Conservation (phyloP, 1,140 invertebrate species). For the Bombus difficillimus region DNA sequence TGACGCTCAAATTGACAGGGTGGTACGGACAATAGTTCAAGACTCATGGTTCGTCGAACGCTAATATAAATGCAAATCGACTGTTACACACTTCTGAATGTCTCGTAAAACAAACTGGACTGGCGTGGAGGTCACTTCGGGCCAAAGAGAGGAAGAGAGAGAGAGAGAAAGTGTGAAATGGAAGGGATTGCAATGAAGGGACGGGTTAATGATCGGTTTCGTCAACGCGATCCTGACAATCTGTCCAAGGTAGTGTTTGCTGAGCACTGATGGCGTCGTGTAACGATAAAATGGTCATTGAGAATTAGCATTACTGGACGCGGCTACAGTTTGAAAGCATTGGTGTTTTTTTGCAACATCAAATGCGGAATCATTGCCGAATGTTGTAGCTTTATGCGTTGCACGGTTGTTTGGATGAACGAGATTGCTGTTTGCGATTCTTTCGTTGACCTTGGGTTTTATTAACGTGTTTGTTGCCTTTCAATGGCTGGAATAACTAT, state of each 20-base stretch:
- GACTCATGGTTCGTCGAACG: constrained; percentile 63
- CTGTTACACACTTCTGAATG: constrained; percentile 67
- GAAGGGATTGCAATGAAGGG: not conserved
- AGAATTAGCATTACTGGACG: constrained; percentile 39
- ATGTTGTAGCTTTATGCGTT: not conserved
- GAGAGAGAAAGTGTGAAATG: no score
- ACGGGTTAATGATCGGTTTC: constrained; percentile 54
- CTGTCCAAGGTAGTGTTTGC: constrained; percentile 40
- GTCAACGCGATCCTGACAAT: constrained; percentile 44
- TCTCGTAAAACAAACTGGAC: constrained; percentile 66
- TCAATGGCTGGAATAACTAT: not conserved
- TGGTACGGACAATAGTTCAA: constrained; percentile 66
- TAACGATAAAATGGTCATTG: constrained; percentile 43
- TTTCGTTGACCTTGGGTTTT: not conserved
- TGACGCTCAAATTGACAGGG: constrained; percentile 59
- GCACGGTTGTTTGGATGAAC: not conserved
- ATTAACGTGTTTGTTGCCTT: not conserved
- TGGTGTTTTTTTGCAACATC: not conserved
- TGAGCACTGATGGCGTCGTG: constrained; percentile 38
- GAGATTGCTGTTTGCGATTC: not conserved
- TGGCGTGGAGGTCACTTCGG: constrained; percentile 43
- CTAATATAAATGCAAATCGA: constrained; percentile 77
- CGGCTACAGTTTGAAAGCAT: constrained; percentile 8
- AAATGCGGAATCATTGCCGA: not conserved
- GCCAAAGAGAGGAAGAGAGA: not conserved